Evolutionary conservation across 2,113 vertebrate genomes (phyloP).

Genomic region (Hymenochirus boettgeri): DNA sequence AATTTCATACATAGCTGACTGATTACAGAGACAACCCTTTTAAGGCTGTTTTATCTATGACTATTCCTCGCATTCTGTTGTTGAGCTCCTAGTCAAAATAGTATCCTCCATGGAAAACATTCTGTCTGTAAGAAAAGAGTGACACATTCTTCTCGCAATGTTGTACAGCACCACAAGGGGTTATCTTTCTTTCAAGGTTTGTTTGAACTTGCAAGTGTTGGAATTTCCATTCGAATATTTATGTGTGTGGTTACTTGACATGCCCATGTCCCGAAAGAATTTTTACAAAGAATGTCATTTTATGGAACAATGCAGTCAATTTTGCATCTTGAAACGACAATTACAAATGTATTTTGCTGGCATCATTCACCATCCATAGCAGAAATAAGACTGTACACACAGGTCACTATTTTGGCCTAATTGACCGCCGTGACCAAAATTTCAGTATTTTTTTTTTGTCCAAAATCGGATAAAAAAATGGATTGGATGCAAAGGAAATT

Average conservation of each 20-base stretch:
- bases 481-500: too few relatives aligned
- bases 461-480: too few relatives aligned
- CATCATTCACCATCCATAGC: too few relatives aligned
- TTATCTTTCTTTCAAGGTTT: constrained; percentile 15
- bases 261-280: too few relatives aligned
- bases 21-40: constrained; percentile 23
- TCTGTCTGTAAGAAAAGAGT: constrained; percentile 22
- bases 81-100: constrained; percentile 26
- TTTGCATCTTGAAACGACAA: too few relatives aligned
- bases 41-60: constrained; percentile 21
- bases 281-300: too few relatives aligned
- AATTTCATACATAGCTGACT: constrained; percentile 5
- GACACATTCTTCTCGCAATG: constrained; percentile 20
- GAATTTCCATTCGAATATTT: constrained; percentile 4
- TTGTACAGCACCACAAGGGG: constrained; percentile 18
- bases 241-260: constrained; percentile 2
- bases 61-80: constrained; percentile 19
- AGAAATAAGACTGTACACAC: too few relatives aligned
- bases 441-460: too few relatives aligned
- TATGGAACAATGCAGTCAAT: too few relatives aligned
- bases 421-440: too few relatives aligned
- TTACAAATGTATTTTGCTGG: too few relatives aligned
- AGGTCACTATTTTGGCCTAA: too few relatives aligned
- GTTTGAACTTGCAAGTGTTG: constrained; percentile 14
- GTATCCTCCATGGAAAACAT: constrained; percentile 21